A percentile compares a stretch with the other conserved stretches of the same genome.
phyloP scores from a whole-genome alignment of 2,797 vertebrate genomes.

The Chlorospingus flavigularis region DNA sequence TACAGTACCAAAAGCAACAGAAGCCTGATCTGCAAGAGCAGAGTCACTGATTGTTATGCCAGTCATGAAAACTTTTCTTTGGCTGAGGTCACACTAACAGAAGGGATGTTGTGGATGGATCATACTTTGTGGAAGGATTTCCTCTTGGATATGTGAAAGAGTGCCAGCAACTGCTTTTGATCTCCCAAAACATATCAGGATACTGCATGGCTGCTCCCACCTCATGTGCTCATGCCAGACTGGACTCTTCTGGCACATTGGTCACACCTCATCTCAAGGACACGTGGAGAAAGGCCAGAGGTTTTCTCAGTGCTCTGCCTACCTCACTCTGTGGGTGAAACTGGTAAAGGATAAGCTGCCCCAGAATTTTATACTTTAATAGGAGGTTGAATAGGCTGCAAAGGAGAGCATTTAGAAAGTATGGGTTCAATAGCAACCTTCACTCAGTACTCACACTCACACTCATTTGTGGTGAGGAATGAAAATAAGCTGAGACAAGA shows the following conservation, averaged over 20 bases:
- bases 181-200: not conserved
- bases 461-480: not conserved
- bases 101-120: not conserved
- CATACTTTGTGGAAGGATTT: not conserved
- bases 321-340: not conserved
- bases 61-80: constrained; percentile 16
- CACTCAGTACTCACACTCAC: not conserved
- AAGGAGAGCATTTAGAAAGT: not conserved
- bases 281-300: not conserved
- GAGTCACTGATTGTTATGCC: not conserved
- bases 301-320: not conserved
- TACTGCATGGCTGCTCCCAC: not conserved
- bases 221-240: fast-evolving
- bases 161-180: not conserved
- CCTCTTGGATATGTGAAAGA: not conserved
- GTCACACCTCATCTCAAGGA: not conserved
- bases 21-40: not conserved
- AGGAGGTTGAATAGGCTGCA: not conserved
- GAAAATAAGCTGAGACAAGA: not conserved
- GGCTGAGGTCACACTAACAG: not conserved
- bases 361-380: not conserved
- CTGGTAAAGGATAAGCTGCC: not conserved
- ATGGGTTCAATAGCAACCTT: not conserved
- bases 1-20: not conserved
- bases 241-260: not conserved